Evolutionary conservation across 2,797 vertebrate species (phyloP), one percentile per base, ranked within the genome.

Genomic region (Myoxocephalus aenaeus): DNA sequence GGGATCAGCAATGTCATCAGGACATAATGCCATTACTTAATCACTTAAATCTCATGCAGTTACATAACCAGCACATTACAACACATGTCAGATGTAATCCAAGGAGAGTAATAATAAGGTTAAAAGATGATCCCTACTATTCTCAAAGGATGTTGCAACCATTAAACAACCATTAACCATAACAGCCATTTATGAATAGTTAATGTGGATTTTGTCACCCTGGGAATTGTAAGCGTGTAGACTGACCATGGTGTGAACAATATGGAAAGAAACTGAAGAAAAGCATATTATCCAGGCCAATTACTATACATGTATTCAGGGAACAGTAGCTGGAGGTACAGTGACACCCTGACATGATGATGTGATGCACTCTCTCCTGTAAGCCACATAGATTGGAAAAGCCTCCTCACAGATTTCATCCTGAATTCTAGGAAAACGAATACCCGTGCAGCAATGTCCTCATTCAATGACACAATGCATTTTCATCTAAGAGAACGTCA

Each of bases 301-400:
- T 56, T 5, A 44, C 15, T 56, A 11, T 29, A 25, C 15, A 53
- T 27, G 17, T n/a, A 36, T 27, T 1, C 0, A 18, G 57, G 13
- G 27, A 42, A 53, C 4, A 5, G 15, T 1, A 11, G 22, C 12
- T 32, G 5, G 22, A 48, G 18, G 5, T 29, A 46, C 9, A 7
- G 59, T 50, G 56, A 72, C 32, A 27, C 40, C 22, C 18, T 59
- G 61, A 42, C 61, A 46, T 36, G 4, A 64, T 65, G 46, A 7
- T 56, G 1, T 25, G 59, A 64, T 42, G 20, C 18, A 48, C 25
- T 51, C 10, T 38, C 51, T 4, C 32, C 46, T 54, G 38, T 53
- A 22, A 67, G 75, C 56, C 42, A 58, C n/a, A 56, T 7, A 62
- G 80, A 74, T 63, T 70, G 48, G 27, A 57, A 66, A 38, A n/a